Conservation (phyloP, 2,888 invertebrate species). For the Oithona nana region DNA sequence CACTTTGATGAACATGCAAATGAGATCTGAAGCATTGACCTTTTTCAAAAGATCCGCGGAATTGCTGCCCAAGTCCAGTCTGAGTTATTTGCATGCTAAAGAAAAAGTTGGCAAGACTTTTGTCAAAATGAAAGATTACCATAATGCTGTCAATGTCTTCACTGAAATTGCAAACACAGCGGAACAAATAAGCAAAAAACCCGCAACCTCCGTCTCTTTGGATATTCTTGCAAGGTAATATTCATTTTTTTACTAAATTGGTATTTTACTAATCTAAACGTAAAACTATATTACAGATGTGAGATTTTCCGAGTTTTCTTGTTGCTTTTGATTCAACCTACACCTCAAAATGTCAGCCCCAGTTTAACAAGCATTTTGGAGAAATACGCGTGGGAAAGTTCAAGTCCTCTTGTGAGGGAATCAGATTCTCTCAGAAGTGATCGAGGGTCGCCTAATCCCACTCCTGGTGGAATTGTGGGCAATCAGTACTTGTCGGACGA, state of each 20-base stretch:
- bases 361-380: conserved; percentile 1
- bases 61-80: neutral
- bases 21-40: neutral
- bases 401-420: neutral
- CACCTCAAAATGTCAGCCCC: conserved; percentile 5
- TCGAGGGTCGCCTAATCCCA: neutral
- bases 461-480: neutral
- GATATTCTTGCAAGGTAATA: conserved; percentile 10
- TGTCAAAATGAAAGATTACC: neutral
- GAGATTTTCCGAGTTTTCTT: conserved; percentile 3
- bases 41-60: conserved; percentile 2
- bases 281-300: neutral
- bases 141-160: neutral
- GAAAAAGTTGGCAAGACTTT: neutral
- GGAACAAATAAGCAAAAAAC: neutral
- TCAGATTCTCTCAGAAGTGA: neutral
- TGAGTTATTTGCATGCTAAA: neutral
- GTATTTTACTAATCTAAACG: neutral
- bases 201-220: neutral
- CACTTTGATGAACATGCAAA: neutral
- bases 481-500: neutral
- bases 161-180: neutral
- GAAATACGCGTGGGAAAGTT: conserved; percentile 9
- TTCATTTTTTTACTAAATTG: neutral
- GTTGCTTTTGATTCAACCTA: conserved; percentile 6